phyloP scores from a whole-genome alignment of 2,113 vertebrate species.

The Tragulus kanchil region DNA sequence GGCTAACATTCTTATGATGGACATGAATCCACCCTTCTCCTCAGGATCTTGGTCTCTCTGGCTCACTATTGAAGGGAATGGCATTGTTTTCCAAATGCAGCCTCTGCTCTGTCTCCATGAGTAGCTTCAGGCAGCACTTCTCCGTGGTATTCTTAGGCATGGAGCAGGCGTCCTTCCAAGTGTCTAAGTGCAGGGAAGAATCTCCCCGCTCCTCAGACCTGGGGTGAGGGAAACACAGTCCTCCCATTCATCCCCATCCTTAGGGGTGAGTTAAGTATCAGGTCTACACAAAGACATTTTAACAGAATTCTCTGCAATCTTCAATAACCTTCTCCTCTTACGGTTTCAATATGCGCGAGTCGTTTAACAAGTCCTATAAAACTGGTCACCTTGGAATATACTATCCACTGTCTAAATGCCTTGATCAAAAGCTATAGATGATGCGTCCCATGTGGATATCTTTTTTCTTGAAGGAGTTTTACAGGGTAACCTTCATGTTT shows the following conservation, averaged over 20 bases:
- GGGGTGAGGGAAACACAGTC: neutral
- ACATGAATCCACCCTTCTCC: neutral
- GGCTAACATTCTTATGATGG: neutral
- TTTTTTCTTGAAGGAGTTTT: neutral
- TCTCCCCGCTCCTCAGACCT: neutral
- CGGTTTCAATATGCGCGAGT: neutral
- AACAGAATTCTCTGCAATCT: neutral
- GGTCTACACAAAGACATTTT: constrained; percentile 1
- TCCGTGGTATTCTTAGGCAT: neutral
- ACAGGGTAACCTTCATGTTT: neutral
- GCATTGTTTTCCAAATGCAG: neutral
- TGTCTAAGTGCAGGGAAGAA: neutral
- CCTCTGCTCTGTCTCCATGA: neutral
- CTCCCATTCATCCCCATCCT: neutral
- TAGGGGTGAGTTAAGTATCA: neutral
- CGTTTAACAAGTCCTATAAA: constrained; percentile 35
- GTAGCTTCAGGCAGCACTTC: neutral
- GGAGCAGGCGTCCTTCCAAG: neutral
- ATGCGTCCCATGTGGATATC: neutral
- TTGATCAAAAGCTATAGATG: neutral
- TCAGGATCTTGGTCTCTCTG: neutral
- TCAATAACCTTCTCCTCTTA: neutral
- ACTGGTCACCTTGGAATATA: neutral
- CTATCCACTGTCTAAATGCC: neutral
- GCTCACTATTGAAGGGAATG: neutral